Conservation (phyloP, 2,888 invertebrate genomes). For the Bombylius major region DNA sequence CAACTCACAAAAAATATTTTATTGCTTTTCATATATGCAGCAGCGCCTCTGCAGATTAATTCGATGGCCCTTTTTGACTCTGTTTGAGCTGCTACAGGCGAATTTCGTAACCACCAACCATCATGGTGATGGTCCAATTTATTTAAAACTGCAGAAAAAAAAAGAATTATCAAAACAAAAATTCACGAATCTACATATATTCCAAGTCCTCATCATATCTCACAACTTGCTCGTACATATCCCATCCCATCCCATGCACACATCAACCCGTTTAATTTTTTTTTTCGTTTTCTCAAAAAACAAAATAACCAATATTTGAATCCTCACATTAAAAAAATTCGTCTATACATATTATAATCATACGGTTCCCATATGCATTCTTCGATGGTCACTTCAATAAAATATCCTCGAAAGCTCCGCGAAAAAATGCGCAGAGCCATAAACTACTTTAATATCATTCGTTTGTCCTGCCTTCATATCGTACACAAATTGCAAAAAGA, state of each 20-base stretch:
- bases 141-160: too few species aligned
- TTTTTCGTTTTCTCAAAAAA: slow-evolving; percentile 2
- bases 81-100: too few species aligned
- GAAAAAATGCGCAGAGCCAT: neutral
- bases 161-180: too few species aligned
- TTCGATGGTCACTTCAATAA: neutral
- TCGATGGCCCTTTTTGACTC: neutral
- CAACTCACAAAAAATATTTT: slow-evolving; percentile 2
- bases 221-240: too few species aligned
- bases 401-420: slow-evolving; percentile 4
- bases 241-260: too few species aligned
- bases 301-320: slow-evolving; percentile 9
- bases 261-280: too few species aligned
- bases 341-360: neutral
- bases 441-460: neutral
- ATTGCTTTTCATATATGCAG: slow-evolving; percentile 9
- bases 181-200: too few species aligned
- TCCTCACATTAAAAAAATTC: neutral
- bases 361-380: neutral
- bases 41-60: slow-evolving; percentile 9
- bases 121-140: too few species aligned
- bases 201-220: too few species aligned
- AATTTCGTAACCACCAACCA: too few species aligned
- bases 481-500: too few species aligned
- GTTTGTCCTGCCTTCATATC: too few species aligned